Evolutionary conservation across 2,888 invertebrate species (phyloP).

Genomic region (Chirona hameri): DNA sequence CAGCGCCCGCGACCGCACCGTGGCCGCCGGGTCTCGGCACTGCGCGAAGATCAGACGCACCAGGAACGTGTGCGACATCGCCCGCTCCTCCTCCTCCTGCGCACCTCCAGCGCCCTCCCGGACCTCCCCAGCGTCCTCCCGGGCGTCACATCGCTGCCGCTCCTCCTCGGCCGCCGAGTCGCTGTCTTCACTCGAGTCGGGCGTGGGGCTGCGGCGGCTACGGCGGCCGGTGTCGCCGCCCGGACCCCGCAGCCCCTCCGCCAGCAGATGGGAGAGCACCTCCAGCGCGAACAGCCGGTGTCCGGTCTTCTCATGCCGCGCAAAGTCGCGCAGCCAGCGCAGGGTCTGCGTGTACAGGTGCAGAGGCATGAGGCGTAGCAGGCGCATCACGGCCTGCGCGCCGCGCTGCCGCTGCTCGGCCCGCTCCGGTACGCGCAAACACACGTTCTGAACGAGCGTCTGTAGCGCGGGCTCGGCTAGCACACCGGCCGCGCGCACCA

Average conservation of each 20-base stretch:
- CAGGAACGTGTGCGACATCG: conserved; percentile 44
- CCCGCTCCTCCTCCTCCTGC: conserved; percentile 32
- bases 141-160: no score
- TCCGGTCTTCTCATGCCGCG: conserved; percentile 49
- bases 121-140: neutral
- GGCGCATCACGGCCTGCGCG: conserved; percentile 46
- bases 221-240: conserved; percentile 4
- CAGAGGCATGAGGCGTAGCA: conserved; percentile 45
- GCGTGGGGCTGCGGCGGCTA: neutral
- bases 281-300: conserved; percentile 54
- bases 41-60: conserved; percentile 55
- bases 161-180: neutral
- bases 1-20: conserved; percentile 61
- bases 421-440: conserved; percentile 49
- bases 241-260: conserved; percentile 23
- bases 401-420: conserved; percentile 49
- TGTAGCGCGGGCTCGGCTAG: conserved; percentile 43
- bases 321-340: conserved; percentile 48
- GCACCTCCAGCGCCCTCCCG: neutral
- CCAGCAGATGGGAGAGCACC: conserved; percentile 50
- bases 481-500: conserved; percentile 42
- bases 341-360: conserved; percentile 46
- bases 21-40: conserved; percentile 56
- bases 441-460: conserved; percentile 50
- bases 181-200: neutral